Evolutionary conservation across 1,140 invertebrate species (phyloP), one percentile per base, ranked within the genome.

Genomic region (Sycobia sp.): DNA sequence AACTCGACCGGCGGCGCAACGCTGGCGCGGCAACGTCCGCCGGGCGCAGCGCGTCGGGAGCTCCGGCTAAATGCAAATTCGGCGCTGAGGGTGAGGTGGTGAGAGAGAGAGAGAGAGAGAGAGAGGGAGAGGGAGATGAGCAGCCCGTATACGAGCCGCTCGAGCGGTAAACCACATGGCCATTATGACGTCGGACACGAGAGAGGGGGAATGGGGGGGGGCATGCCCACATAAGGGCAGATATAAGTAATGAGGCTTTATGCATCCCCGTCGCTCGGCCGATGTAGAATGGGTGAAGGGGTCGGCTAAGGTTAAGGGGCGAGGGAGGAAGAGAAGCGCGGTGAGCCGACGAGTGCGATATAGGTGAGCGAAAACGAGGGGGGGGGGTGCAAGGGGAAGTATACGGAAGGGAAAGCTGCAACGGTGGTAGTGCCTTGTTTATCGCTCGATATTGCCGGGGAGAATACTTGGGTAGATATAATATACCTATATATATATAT

Each of bases 211-310:
- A 27, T 25, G 22, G 9, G 11, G 22, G 7, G 14, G 23, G 9
- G 27, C 39, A 3, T 38, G 20, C 11, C 38, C 29, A 43, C 34
- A 14, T 29, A 44, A 22, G 22, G 41, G 38, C 18, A 41, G 59
- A 65, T 64, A 67, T 66, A 67, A 67, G 62, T 58, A 67, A 71
- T 50, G 55, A 67, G 49, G 51, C 57, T 69, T 51, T 63, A 38
- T 53, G 43, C 3, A 27, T 13, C 22, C 20, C 16, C 47, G 46
- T 25, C 14, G 39, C 32, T 20, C 49, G 36, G 18, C 18, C 36
- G n/a, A n/a, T n/a, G n/a, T n/a, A n/a, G n/a, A n/a, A n/a, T n/a
- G n/a, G n/a, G n/a, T n/a, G n/a, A n/a, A n/a, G n/a, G n/a, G n/a
- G n/a, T n/a, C n/a, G n/a, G n/a, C n/a, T n/a, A n/a, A n/a, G n/a